Evolutionary conservation across 2,797 vertebrate genomes (phyloP).

Genomic region (Sebastes glaucus): DNA sequence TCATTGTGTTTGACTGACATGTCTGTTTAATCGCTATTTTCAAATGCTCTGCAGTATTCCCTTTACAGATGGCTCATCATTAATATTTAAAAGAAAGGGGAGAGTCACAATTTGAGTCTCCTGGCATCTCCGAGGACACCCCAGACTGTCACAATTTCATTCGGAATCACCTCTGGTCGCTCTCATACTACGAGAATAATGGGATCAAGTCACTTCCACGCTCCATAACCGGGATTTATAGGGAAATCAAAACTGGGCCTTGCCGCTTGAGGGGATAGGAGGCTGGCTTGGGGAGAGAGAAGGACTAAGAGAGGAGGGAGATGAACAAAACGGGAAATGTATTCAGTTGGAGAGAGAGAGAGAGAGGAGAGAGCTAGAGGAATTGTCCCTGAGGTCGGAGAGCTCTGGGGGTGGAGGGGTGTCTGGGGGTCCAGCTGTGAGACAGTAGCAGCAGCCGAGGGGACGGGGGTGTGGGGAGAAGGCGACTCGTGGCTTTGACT

Average conservation of each 20-base stretch:
- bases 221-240: constrained; percentile 84
- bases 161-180: constrained; percentile 75
- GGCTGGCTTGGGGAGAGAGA: constrained; percentile 55
- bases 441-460: constrained; percentile 34
- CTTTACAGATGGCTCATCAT: constrained; percentile 58
- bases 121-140: constrained; percentile 57
- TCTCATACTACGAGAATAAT: constrained; percentile 78
- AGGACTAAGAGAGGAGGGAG: constrained; percentile 45
- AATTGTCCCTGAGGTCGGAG: constrained; percentile 51
- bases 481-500: constrained; percentile 64
- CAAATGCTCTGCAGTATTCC: constrained; percentile 21
- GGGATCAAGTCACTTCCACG: constrained; percentile 79
- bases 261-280: constrained; percentile 71
- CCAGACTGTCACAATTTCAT: constrained; percentile 72
- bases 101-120: constrained; percentile 59
- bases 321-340: constrained; percentile 64
- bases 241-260: constrained; percentile 79
- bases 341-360: constrained; percentile 37
- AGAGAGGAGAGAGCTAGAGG: background rate
- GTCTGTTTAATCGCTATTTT: constrained; percentile 43
- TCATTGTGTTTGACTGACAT: constrained; percentile 8
- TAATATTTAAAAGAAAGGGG: constrained; percentile 73
- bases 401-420: constrained; percentile 15
- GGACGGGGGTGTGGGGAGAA: background rate
- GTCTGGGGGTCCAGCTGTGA: constrained; percentile 36